A percentile compares a stretch with the other conserved stretches of the same genome.
phyloP scores from a whole-genome alignment of 2,113 vertebrate genomes.

The Capreolus pygargus region DNA sequence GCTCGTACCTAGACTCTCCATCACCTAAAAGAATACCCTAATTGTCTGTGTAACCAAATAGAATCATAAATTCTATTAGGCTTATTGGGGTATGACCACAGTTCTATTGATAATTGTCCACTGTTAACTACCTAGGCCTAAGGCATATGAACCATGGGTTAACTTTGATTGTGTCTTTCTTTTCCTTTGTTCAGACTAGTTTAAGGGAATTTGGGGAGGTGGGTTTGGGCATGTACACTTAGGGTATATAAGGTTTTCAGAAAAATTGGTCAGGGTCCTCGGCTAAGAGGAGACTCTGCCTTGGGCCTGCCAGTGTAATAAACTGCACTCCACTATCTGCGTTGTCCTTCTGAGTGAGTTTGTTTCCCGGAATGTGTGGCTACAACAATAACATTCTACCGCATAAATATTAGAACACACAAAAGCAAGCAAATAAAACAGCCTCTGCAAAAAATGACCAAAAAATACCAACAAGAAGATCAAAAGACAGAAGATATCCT shows the following conservation, averaged over 20 bases:
- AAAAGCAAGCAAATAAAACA: not conserved
- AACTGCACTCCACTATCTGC: not conserved
- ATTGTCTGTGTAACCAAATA: not conserved
- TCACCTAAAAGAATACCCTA: not conserved
- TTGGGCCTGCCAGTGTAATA: not conserved
- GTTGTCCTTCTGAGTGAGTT: not conserved
- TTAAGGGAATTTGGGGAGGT: not conserved
- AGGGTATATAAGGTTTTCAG: not conserved
- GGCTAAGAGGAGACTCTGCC: not conserved
- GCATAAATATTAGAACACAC: not conserved
- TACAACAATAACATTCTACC: not conserved
- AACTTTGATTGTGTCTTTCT: not conserved
- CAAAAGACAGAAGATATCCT: not conserved
- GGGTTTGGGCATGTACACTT: not conserved
- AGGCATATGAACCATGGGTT: not conserved
- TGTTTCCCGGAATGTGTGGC: rapidly evolving
- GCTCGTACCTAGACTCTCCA: not conserved
- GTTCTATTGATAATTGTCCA: not conserved
- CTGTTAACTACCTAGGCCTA: not conserved
- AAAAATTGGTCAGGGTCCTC: not conserved
- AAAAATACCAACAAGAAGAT: not conserved
- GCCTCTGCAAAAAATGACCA: not conserved
- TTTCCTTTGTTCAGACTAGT: not conserved
- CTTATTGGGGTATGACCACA: not conserved
- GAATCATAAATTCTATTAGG: not conserved